Base-by-base conservation (phyloP, 2,113 vertebrate species). In the Zingel zingel region DNA sequence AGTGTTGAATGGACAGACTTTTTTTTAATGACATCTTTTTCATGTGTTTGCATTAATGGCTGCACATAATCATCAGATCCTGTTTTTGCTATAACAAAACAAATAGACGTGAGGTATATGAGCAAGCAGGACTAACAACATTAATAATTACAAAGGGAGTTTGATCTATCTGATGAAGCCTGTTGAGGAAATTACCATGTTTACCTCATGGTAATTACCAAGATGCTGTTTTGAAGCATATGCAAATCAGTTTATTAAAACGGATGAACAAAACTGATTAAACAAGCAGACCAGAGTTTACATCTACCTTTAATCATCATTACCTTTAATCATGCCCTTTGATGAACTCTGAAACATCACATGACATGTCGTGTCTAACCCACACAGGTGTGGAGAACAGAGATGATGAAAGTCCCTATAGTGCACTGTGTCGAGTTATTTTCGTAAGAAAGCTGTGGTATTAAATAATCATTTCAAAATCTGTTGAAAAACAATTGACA, bases 231-330 rank as follows among this genome's bases (percentile, higher is more conserved):
- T 88, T 93, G 84, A 90, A 90, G 79, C 53, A 84, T 86, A 90
- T 92, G 88, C 70, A 85, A 90, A 91, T 92, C 67, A 77, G 74
- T 88, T 86, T 92, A 92, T 91, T 89, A 91, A 88, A 87, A 65
- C 65, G 83, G 86, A 89, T 86, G 79, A 91, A 82, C 82, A 89
- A 83, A 79, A 84, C 54, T 84, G 86, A 88, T 86, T 69, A 77
- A 89, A 89, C 74, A 88, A 83, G 79, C 77, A 79, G 74, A 73
- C 63, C 53, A 68, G 66, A 70, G 85, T 67, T 25, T 62, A 74
- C 50, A 74, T 62, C 58, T 27, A 67, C 47, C 65, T 50, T 67
- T 51, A 51, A 51, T 67, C 47, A 67, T 48, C 47, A 50, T 27
- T 67, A 27, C 65, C 76, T 86, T 84, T 86, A 84, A 86, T 87